A percentile compares a stretch with the other conserved stretches of the same genome.
Evolutionary conservation across 2,113 vertebrate species (phyloP).

Genomic region (Megaceryle torquata): DNA sequence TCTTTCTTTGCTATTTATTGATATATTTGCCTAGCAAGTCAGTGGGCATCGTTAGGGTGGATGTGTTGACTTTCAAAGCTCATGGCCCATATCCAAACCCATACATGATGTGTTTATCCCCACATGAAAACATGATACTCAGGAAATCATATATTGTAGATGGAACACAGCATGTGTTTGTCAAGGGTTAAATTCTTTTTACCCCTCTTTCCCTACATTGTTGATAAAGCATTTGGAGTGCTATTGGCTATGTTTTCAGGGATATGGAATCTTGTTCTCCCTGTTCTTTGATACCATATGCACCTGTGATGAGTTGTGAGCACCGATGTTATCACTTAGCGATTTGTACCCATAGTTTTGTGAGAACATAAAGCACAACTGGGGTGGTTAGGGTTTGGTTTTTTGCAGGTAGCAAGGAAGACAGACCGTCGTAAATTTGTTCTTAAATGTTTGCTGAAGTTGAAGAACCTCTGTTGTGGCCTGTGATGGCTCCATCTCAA

Average conservation of each 20-base stretch:
- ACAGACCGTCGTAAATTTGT: not conserved
- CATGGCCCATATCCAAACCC: not conserved
- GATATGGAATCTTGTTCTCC: not conserved
- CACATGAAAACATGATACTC: slow-evolving; percentile 6
- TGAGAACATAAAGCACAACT: not conserved
- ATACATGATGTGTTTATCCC: not conserved
- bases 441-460: not conserved
- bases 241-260: not conserved
- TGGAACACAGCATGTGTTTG: not conserved
- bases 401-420: not conserved
- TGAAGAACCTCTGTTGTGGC: not conserved
- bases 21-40: not conserved
- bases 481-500: not conserved
- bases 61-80: not conserved
- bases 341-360: not conserved
- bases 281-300: not conserved
- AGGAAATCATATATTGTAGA: slow-evolving; percentile 3
- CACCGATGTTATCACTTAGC: not conserved
- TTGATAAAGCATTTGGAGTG: not conserved
- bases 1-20: slow-evolving; percentile 28
- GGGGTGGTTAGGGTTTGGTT: not conserved
- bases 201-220: not conserved
- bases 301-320: not conserved
- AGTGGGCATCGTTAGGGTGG: not conserved
- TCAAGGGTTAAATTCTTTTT: not conserved